Base-by-base conservation (phyloP, 2,888 invertebrate genomes). In the Synanthedon vespiformis region DNA sequence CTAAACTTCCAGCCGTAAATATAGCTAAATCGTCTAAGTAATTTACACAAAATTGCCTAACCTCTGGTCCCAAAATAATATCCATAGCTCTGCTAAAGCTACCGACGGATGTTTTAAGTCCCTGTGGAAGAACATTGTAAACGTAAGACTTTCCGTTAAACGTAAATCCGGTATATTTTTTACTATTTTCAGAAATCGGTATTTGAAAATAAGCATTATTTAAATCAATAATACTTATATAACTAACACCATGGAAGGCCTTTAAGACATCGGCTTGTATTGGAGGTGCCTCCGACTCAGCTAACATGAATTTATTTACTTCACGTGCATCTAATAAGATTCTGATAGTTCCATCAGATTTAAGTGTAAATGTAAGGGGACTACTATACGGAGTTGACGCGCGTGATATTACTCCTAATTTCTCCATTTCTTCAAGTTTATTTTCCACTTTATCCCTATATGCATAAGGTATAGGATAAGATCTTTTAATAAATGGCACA, bases 11-110 rank as follows among this genome's bases (percentile, higher is more conserved):
- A 27, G 27, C 27, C 27, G 6, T 27, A 27, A 27, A 27, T 27
- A 27, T 27, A 27, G 27, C 5, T 27, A 27, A 27, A 27, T 27
- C 27, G 27, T 27, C 27, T 6, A 27, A 27, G 5, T 27, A 27
- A 27, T 27, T 27, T 5, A 27, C 27, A 27, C 27, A 27, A 27
- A 27, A 27, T 4, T 27, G 27, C 27, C 27, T 27, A 27, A 27
- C 6, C 6, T 27, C 27, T 27, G 49, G 56, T 0, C 61, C 64
- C 22, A 65, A 52, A 11, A 65, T 59, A 1, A 34, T 6, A 40
- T 65, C 63, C 62, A 66, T 65, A 0, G 63, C 64, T 6, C 64
- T 49, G 48, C 57, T 58, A 51, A 64, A 66, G 40, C 58, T 59
- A 0, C 59, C 62, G 0, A 66, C 65, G 0, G 57, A 57, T 0